A percentile compares a stretch with the other conserved stretches of the same genome.
phyloP scores from a whole-genome alignment of 2,113 vertebrate species.

The Solea solea region DNA sequence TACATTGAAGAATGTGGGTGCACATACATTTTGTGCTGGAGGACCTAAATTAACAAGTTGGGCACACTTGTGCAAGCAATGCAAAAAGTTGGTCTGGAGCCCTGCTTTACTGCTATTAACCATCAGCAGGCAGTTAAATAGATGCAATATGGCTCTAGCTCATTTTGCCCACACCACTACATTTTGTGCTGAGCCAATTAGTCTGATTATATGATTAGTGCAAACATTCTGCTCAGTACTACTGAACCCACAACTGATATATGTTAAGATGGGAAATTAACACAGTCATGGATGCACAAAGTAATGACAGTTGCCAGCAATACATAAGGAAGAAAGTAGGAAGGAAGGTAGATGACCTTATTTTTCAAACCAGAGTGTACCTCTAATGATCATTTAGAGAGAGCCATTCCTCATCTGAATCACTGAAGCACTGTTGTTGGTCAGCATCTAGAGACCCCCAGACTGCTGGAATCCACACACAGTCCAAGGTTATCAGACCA shows the following conservation, averaged over 20 bases:
- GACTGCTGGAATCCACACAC: constrained; percentile 15
- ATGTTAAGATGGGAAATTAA: constrained; percentile 21
- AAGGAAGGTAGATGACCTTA: constrained; percentile 29
- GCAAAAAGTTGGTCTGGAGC: too few species aligned
- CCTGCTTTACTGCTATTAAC: constrained; percentile 31
- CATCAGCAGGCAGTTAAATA: constrained; percentile 52
- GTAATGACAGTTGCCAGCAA: constrained; percentile 27
- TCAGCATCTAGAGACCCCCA: constrained; percentile 7
- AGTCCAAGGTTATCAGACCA: constrained; percentile 31
- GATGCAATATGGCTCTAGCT: constrained; percentile 19
- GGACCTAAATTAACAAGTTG: too few species aligned
- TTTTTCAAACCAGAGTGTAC: constrained; percentile 9
- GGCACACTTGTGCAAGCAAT: too few species aligned
- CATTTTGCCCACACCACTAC: constrained; percentile 1
- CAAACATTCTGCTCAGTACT: constrained; percentile 43
- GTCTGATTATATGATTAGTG: constrained; percentile 45
- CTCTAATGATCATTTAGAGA: too few species aligned
- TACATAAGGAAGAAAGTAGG: constrained; percentile 11
- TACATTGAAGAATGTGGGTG: too few species aligned
- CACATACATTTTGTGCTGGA: too few species aligned
- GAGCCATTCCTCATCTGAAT: background rate
- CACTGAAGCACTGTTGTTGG: constrained; percentile 2
- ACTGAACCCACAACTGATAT: constrained; percentile 29
- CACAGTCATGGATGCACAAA: constrained; percentile 17
- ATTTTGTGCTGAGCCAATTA: constrained; percentile 58